Base-by-base conservation (phyloP, 2,888 invertebrate species). In the Dilophus febrilis region DNA sequence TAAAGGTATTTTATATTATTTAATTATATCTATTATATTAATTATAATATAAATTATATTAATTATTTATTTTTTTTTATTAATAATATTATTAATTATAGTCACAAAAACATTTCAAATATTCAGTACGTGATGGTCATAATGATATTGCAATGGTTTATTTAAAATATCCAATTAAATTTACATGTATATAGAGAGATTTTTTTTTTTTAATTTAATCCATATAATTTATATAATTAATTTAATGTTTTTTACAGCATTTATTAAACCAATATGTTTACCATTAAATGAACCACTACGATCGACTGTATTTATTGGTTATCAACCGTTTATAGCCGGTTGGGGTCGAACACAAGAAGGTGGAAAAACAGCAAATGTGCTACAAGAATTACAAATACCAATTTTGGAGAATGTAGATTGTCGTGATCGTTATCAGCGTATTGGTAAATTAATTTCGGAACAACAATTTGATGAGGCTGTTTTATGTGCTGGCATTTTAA, bases 131-230 rank as follows among this genome's bases (percentile, higher is more conserved):
- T 14, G 57, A 68, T 17, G 77, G 70, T 48, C 72, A 71, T 35
- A 79, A 80, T 50, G 91, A 92, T 55, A 78, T 92, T 42, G 88
- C 81, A 0, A 55, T 92, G 2, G 56, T 91, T 1, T 70, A 70
- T 42, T 58, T 87, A 37, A 61, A 66, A 3, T 51, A 58, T 1
- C 67, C 72, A 2, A 71, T 76, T 1, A 48, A 59, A 2, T 74
- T 73, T 42, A 64, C 72, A 6, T 44, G 78, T 77, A 50, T 41
- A n/a, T 34, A 6, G 5, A 22, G 22, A 22, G 4, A 16, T 14
- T 14, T 19, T 32, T 16, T 19, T 14, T 19, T 18, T 11, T n/a
- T n/a, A n/a, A n/a, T n/a, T n/a, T n/a, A 6, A n/a, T n/a, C n/a
- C n/a, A n/a, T n/a, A n/a, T n/a, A n/a, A n/a, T n/a, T n/a, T n/a